These are phyloP conservation scores for Todiramphus saurophagus DNA, from an alignment of 2,113 vertebrate genomes.

Conservation along the genomic window DNA sequence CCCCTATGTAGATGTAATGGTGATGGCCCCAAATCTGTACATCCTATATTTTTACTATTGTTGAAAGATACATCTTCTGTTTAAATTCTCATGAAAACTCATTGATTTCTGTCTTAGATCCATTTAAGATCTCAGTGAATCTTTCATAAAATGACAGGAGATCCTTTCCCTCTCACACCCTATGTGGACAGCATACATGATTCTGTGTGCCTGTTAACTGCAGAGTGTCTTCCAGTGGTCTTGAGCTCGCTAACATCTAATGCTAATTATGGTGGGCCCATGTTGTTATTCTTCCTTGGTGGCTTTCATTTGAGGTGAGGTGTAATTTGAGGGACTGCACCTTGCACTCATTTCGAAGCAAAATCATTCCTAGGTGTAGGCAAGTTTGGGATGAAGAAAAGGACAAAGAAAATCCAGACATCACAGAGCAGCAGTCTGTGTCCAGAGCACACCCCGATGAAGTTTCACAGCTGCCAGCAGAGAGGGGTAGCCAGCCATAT, in stretches of 20 bases:
- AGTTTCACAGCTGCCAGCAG: constrained; percentile 16
- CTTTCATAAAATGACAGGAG: background rate
- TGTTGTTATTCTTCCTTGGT: background rate
- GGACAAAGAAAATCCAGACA: background rate
- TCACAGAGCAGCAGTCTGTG: background rate
- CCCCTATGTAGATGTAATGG: background rate
- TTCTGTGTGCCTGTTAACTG: background rate
- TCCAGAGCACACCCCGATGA: background rate
- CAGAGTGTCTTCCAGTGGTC: background rate
- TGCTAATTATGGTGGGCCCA: background rate
- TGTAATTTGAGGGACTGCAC: background rate
- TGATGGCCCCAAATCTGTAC: background rate
- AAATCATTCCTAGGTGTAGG: background rate
- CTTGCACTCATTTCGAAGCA: background rate
- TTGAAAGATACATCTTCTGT: background rate
- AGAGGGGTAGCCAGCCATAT: constrained; percentile 43
- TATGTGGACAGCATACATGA: background rate
- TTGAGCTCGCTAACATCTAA: background rate
- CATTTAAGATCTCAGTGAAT: background rate
- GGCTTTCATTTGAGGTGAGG: background rate
- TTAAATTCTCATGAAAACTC: background rate
- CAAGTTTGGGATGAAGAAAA: background rate
- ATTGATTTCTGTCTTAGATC: background rate
- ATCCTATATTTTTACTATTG: background rate
- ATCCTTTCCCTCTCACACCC: background rate